These are phyloP conservation scores for Coptotermes formosanus DNA, from an alignment of 1,140 invertebrate species.

Conservation along the genomic window DNA sequence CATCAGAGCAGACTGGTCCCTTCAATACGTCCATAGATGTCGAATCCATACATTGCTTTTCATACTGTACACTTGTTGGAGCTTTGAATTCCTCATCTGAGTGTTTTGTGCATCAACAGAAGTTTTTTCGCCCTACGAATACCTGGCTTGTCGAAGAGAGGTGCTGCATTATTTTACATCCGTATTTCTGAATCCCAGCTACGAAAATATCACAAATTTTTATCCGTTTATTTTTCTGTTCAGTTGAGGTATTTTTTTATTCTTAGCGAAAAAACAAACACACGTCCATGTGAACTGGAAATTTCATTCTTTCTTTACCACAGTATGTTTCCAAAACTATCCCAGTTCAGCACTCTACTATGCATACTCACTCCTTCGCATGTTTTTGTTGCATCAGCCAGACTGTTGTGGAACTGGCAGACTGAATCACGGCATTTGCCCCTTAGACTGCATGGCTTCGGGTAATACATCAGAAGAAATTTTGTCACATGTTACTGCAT, in stretches of 20 bases:
- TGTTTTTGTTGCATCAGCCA: not conserved
- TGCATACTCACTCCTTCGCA: not conserved
- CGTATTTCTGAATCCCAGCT: not conserved
- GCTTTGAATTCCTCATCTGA: not conserved
- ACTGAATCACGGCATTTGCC: not conserved
- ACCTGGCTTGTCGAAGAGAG: not conserved
- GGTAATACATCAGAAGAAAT: not conserved
- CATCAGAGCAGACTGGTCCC: too few species aligned
- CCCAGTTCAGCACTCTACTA: not conserved
- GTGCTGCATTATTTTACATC: not conserved
- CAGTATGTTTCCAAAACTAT: slow-evolving; percentile 1
- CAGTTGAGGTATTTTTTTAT: not conserved
- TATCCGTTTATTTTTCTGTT: not conserved
- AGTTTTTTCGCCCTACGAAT: too few species aligned
- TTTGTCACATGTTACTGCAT: not conserved
- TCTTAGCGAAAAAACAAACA: not conserved
- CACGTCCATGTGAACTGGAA: not conserved
- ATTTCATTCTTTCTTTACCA: not conserved
- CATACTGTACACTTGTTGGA: not conserved
- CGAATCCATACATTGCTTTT: not conserved
- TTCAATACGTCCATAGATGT: too few species aligned
- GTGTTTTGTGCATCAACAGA: too few species aligned
- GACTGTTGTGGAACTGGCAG: not conserved
- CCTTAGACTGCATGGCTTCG: not conserved
- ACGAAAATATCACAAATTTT: not conserved